Conservation (phyloP, 2,113 vertebrate species). For the Gavialis gangeticus region DNA sequence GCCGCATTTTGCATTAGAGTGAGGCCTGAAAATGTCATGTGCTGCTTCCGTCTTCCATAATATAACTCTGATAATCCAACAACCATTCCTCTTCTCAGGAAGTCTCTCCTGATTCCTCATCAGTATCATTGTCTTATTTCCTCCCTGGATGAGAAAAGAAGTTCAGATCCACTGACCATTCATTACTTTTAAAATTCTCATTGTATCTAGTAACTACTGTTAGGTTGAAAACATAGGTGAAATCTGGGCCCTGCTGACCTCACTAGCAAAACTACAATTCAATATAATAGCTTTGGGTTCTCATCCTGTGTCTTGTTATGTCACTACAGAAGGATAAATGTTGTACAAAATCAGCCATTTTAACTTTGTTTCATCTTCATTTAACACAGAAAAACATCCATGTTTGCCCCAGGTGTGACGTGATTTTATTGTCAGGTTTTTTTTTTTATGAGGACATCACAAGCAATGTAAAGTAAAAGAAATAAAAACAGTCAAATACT, state of each 20-base stretch:
- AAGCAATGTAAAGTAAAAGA: constrained; percentile 10
- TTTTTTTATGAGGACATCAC: background rate
- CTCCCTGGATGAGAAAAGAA: background rate
- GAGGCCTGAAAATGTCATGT: background rate
- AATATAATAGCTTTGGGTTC: background rate
- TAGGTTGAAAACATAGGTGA: background rate
- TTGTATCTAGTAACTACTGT: background rate
- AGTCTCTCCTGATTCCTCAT: too few relatives aligned
- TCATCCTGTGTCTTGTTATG: background rate
- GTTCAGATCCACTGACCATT: background rate
- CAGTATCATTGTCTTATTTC: background rate
- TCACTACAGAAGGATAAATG: background rate
- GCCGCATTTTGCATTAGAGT: background rate
- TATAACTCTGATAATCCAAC: background rate
- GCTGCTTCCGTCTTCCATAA: background rate
- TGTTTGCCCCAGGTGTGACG: background rate
- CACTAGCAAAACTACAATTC: background rate
- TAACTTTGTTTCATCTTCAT: background rate
- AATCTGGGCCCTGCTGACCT: accelerated
- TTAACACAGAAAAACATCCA: background rate
- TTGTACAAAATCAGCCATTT: background rate
- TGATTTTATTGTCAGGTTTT: background rate
- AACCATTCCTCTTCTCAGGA: too few relatives aligned
- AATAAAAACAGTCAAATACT: background rate
- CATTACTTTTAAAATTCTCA: background rate